Percentiles rank a stretch among this genome's conserved stretches.
Conservation (phyloP, 2,797 vertebrate genomes). For the Cynopterus sphinx region DNA sequence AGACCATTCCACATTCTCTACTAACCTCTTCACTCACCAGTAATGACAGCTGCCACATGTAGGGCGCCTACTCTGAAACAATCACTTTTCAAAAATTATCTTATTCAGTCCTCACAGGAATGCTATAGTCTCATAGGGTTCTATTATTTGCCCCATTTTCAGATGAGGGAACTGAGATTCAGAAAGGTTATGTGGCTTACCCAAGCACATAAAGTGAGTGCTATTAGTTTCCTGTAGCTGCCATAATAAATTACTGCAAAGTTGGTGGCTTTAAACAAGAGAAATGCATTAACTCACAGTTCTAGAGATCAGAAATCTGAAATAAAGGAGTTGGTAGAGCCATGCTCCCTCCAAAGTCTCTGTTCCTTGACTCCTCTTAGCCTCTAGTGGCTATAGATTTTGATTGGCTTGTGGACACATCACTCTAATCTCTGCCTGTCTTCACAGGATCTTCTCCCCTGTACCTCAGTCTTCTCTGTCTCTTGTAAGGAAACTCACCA, state of each 20-base stretch:
- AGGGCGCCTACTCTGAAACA: neutral
- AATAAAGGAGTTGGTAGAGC: neutral
- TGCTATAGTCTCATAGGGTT: neutral
- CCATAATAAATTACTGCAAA: neutral
- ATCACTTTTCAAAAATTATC: slow-evolving; percentile 26
- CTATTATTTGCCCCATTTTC: slow-evolving; percentile 21
- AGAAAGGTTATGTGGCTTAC: slow-evolving; percentile 1
- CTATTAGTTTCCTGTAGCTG: neutral
- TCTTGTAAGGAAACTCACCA: neutral
- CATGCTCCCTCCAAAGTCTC: neutral
- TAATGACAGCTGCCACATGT: neutral
- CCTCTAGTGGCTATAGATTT: neutral
- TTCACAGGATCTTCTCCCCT: neutral
- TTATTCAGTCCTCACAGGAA: neutral
- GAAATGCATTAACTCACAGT: neutral
- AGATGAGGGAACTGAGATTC: slow-evolving; percentile 23
- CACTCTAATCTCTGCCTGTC: neutral
- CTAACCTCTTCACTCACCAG: neutral
- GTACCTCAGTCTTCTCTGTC: neutral
- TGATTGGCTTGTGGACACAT: neutral
- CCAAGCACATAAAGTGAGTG: neutral
- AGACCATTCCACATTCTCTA: neutral
- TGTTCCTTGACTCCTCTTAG: slow-evolving; percentile 13
- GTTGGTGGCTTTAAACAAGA: slow-evolving; percentile 20
- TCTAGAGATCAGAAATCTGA: slow-evolving; percentile 1